Evolutionary conservation across 1,140 invertebrate genomes (phyloP), one percentile per base, ranked within the genome.

Genomic region (Goniozus legneri): DNA sequence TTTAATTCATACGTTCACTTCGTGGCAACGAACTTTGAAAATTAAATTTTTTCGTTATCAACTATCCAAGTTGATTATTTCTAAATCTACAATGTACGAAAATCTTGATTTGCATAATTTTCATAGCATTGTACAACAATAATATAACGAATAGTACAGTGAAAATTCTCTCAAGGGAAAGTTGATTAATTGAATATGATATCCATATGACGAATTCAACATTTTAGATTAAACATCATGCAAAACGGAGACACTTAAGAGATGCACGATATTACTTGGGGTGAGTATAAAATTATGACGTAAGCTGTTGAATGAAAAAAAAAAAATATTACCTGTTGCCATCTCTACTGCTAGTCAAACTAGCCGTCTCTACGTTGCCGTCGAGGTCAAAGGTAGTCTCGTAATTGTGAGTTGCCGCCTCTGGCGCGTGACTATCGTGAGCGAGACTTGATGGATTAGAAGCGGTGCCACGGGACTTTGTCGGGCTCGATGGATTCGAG

Each of bases 381-480:
- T 89, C 87, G 41, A 87, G 76, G 73, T 91, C 88, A 68, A 89
- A 89, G 2, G 87, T 89, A 3, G 87, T 90, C 65, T 90, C 88
- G 52, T 87, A 88, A 75, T 89, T 88, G 67, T 87, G 84, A 39
- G 75, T 71, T 35, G 67, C 64, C 50, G 66, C 62, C 22, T 49
- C 36, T 22, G 50, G n/a, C 12, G 30, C 24, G 10, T 44, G 53
- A 16, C 53, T 38, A n/a, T 66, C 62, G 36, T 65, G 56, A 19
- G 64, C 56, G 31, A 67, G 67, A 6, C 67, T 70, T 10, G 73
- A 60, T 37, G 69, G 58, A 55, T 65, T 73, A 41, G 65, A 60
- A n/a, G 62, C 58, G 2, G 62, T 44, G 39, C 22, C 34, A 1
- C 42, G 27, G 12, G 71, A 71, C 47, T 77, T 77, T 33, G 56